Base-by-base conservation (phyloP, 1,140 invertebrate genomes). In the Schlechtendalia chinensis region DNA sequence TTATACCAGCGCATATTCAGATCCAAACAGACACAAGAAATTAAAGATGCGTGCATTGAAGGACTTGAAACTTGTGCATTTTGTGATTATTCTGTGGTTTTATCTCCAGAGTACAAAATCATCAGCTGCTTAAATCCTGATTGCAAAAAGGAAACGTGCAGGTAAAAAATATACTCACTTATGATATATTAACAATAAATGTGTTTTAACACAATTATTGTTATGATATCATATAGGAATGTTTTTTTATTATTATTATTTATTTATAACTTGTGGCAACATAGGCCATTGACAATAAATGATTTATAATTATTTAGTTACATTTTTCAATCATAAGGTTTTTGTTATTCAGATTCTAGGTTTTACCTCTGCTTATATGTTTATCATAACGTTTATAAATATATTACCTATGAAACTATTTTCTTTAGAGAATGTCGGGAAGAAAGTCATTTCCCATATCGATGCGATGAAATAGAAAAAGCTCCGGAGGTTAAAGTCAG, bases 101-200 rank as follows among this genome's bases (percentile, higher is more conserved):
- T 88, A 6, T 84, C 88, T 17, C 84, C 86, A 17, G 86, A 88
- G 69, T 89, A 91, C 82, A 90, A 89, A 84, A 84, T 91, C 5
- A 91, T 92, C 82, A 88, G 86, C 79, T 92, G 91, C 82, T 82
- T 89, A 0, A 91, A 92, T 85, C 86, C 87, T 6, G 89, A 91
- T 29, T 92, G 91, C 83, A 88, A 89, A 84, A 90, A 89, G 84
- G 90, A 91, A 82, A 88, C 89, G 1, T 92, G 90, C 84, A 86
- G 90, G 86, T 87, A 12, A 45, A 65, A n/a, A 29, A 39, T 19
- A 24, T 12, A 11, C 22, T 11, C 32, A 14, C 11, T 22, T 58
- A 72, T 5, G 10, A 45, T 1, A 50, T 50, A 50, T 12, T 12
- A 6, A 50, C 47, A 50, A 50, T 50, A 50, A 50, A 8, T 50